Evolutionary conservation across 2,797 vertebrate genomes (phyloP), one percentile per base, ranked within the genome.

Genomic region (Amazona ochrocephala): DNA sequence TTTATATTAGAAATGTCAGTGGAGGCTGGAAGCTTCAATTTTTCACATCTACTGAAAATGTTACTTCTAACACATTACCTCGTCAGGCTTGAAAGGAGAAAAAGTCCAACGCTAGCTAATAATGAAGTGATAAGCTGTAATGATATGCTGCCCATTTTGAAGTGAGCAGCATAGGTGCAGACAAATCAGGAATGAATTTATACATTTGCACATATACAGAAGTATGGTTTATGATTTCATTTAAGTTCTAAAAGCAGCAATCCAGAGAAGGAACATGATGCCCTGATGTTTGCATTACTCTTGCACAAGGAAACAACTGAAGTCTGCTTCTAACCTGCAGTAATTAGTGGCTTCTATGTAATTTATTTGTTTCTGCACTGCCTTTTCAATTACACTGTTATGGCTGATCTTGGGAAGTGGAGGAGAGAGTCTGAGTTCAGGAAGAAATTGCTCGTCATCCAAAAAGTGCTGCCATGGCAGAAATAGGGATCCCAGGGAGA

Each of bases 211-310:
- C 37, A 15, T 71, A 74, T 19, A 80, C n/a, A 83, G 75, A 93
- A 83, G 54, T 65, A 11, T 42, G 37, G 5, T 85, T 92, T 87
- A 82, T 91, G 84, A 87, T 88, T 95, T 96, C 90, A 94, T 96
- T 95, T 83, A 79, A 73, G 15, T 68, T 91, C 75, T 94, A 88
- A 95, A 93, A 85, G 39, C 84, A 80, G 39, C 26, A 94, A 18
- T 54, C 47, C 54, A 45, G 89, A 60, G 87, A 84, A 93, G 77
- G 37, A 93, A 78, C 68, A 51, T 13, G 87, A 44, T 62, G 56
- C 72, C 51, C 50, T n/a, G 61, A 34, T 95, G 82, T 80, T 94
- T 96, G 73, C 37, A 18, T 94, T 93, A n/a, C 60, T 94, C 67
- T 58, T 70, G 26, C 64, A 56, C 54, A 60, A 88, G 68, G 45